Percentiles rank a stretch among this genome's conserved stretches.
Evolutionary conservation across 2,888 invertebrate species (phyloP).

Genomic region (Cryptosula pallasiana): DNA sequence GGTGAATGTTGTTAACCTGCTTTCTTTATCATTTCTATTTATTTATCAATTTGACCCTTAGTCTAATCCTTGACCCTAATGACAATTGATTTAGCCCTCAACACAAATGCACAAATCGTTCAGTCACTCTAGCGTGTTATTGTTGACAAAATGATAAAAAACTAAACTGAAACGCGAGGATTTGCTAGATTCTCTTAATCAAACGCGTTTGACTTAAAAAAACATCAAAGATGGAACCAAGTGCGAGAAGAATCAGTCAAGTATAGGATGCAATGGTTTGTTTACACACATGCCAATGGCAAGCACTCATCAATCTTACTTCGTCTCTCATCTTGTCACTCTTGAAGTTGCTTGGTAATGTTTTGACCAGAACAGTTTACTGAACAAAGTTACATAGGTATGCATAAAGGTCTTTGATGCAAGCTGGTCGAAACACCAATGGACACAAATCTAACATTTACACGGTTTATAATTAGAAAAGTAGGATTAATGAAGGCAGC

Average conservation of each 20-base stretch:
- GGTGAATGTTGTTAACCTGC: slow-evolving; percentile 34
- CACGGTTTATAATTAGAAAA: no score
- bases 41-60: no score
- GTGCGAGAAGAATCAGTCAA: not conserved
- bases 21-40: not conserved
- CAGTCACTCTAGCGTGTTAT: no score
- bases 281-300: not conserved
- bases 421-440: not conserved
- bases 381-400: not conserved
- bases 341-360: not conserved
- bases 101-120: no score
- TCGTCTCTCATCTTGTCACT: not conserved
- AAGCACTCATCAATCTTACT: not conserved
- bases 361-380: not conserved
- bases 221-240: not conserved
- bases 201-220: not conserved
- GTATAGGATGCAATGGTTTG: not conserved
- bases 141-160: no score
- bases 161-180: no score
- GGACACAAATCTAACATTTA: no score
- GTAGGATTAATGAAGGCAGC: no score
- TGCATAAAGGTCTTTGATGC: not conserved
- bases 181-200: no score
- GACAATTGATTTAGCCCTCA: no score
- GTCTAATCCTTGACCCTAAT: no score